Evolutionary conservation across 1,140 invertebrate genomes (phyloP).

Genomic region (Phocides pigmalion): DNA sequence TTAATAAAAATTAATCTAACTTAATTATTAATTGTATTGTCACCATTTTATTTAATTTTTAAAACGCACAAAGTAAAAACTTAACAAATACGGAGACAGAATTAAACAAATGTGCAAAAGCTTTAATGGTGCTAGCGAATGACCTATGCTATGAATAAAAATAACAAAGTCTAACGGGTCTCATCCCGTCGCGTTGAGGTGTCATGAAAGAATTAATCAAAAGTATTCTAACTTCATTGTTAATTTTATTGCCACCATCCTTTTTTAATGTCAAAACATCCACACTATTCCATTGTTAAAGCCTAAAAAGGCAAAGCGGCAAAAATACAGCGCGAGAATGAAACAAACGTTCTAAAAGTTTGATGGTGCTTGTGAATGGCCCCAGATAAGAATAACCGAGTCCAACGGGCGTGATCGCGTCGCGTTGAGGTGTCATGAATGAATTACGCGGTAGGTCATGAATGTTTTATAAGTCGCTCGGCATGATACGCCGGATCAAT

Average conservation of each 20-base stretch:
- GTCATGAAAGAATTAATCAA: too few relatives aligned
- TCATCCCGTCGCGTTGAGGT: too few relatives aligned
- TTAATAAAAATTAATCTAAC: too few relatives aligned
- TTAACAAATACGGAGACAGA: slow-evolving; percentile 1
- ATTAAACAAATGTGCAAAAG: slow-evolving; percentile 19
- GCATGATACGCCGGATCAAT: slow-evolving; percentile 47
- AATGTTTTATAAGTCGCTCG: slow-evolving; percentile 69
- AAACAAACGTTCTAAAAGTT: slow-evolving; percentile 26
- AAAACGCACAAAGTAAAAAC: slow-evolving; percentile 12
- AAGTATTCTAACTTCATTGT: too few relatives aligned
- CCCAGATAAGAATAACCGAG: slow-evolving; percentile 42
- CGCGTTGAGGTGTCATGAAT: slow-evolving; percentile 61
- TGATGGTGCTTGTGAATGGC: slow-evolving; percentile 30
- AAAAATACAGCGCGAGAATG: slow-evolving; percentile 3
- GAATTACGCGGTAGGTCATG: slow-evolving; percentile 62
- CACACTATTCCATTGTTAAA: slow-evolving; percentile 1
- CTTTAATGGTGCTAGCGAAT: slow-evolving; percentile 31
- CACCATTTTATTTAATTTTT: background rate
- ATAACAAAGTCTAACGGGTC: slow-evolving; percentile 45
- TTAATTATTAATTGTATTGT: too few relatives aligned
- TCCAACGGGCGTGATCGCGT: slow-evolving; percentile 43
- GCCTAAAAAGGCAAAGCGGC: slow-evolving; percentile 1
- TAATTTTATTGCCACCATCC: too few relatives aligned
- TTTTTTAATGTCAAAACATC: too few relatives aligned
- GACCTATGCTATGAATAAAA: slow-evolving; percentile 33